Conservation (phyloP, 2,888 invertebrate species). For the Melanchra persicariae region DNA sequence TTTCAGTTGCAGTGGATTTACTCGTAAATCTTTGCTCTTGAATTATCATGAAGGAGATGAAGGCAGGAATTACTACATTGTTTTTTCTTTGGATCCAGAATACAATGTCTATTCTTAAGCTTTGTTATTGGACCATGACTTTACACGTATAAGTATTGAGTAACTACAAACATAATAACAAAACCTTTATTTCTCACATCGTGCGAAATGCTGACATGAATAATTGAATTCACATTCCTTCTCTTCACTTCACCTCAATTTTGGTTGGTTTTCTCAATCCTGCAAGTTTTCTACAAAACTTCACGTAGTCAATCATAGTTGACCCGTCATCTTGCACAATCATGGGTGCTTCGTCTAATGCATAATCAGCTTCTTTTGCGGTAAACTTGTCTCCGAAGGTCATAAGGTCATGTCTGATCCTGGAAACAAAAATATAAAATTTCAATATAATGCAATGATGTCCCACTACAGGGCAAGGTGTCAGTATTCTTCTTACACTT, state of each 20-base stretch:
- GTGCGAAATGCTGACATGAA: constrained; percentile 1
- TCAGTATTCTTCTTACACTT: neutral
- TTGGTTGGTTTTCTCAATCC: constrained; percentile 90
- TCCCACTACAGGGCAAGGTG: too few relatives aligned
- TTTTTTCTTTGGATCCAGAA: too few relatives aligned
- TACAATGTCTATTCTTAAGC: too few relatives aligned
- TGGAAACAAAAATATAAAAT: constrained; percentile 70
- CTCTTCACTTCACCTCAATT: constrained; percentile 53
- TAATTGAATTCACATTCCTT: neutral
- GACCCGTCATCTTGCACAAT: constrained; percentile 87
- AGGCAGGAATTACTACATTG: neutral
- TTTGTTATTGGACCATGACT: too few relatives aligned
- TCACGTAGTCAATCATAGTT: constrained; percentile 92
- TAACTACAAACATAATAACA: neutral
- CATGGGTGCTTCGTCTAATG: constrained; percentile 91
- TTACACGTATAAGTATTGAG: too few relatives aligned
- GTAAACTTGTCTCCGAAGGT: constrained; percentile 92
- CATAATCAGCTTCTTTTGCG: constrained; percentile 91
- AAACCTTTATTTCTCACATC: constrained; percentile 48
- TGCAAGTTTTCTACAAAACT: constrained; percentile 91
- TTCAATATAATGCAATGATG: neutral
- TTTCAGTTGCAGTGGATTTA: neutral
- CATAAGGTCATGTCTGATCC: constrained; percentile 92
- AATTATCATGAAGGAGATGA: neutral
- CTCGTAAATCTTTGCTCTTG: neutral